A percentile compares a stretch with the other conserved stretches of the same genome.
Conservation (phyloP, 1,140 invertebrate species). For the Ctenoplectra terminalis region DNA sequence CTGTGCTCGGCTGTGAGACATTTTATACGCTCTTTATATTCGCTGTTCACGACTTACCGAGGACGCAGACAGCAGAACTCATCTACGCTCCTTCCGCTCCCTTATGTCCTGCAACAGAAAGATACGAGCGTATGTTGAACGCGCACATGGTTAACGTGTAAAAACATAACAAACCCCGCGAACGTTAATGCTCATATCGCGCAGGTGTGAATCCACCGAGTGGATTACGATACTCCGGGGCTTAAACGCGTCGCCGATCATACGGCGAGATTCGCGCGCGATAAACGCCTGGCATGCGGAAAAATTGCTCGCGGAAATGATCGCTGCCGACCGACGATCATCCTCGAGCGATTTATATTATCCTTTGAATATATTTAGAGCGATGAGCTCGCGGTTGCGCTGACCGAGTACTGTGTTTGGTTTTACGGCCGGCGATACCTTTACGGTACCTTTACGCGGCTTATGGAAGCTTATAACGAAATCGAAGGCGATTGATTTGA, state of each 20-base stretch:
- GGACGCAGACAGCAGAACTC: conserved; percentile 74
- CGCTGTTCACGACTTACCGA: conserved; percentile 71
- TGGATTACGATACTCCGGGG: conserved; percentile 11
- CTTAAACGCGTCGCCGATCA: conserved; percentile 33
- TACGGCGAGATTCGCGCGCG: conserved; percentile 8
- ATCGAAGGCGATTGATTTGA: too few species aligned
- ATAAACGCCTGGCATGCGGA: not conserved
- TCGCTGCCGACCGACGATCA: not conserved
- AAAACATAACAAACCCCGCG: conserved; percentile 1
- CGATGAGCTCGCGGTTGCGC: not conserved
- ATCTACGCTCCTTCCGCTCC: conserved; percentile 76
- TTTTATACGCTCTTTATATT: conserved; percentile 44
- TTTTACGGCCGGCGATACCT: too few species aligned
- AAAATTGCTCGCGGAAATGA: conserved; percentile 11
- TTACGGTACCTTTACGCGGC: too few species aligned
- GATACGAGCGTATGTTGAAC: conserved; percentile 9
- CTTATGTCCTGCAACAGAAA: conserved; percentile 75
- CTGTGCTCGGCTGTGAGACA: conserved; percentile 24
- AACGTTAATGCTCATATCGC: conserved; percentile 23
- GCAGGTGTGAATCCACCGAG: conserved; percentile 40
- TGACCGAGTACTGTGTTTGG: not conserved
- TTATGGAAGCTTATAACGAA: too few species aligned
- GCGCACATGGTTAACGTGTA: not conserved
- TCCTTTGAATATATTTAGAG: not conserved
- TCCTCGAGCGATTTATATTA: not conserved